phyloP scores from a whole-genome alignment of 2,113 vertebrate species.

The Nibea coibor region DNA sequence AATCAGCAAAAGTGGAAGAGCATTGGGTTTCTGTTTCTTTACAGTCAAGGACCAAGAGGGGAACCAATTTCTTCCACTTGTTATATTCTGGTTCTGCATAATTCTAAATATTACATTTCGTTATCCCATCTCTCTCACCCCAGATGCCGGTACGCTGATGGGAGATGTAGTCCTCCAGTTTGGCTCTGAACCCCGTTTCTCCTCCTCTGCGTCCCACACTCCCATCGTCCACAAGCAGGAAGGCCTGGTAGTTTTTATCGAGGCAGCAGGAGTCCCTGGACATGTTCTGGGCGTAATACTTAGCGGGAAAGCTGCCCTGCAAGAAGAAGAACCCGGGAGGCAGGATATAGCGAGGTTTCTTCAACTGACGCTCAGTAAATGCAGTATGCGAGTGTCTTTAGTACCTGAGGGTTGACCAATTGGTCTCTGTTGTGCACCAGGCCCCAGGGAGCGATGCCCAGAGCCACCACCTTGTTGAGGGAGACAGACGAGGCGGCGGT shows the following conservation, averaged over 20 bases:
- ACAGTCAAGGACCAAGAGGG: no score
- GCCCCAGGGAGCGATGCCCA: constrained; percentile 91
- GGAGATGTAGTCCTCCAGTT: constrained; percentile 87
- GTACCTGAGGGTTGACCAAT: constrained; percentile 88
- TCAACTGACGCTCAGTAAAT: neutral
- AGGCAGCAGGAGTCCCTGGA: constrained; percentile 78
- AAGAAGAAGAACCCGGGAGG: neutral
- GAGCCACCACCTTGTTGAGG: constrained; percentile 86
- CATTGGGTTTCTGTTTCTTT: neutral
- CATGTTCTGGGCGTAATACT: constrained; percentile 76
- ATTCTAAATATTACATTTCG: neutral
- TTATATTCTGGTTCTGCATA: neutral
- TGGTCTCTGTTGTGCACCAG: constrained; percentile 84
- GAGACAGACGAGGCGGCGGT: constrained; percentile 81
- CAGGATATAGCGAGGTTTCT: neutral
- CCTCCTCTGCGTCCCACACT: constrained; percentile 83
- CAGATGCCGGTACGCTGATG: constrained; percentile 87
- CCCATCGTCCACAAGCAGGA: constrained; percentile 91
- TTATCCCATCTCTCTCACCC: constrained; percentile 81
- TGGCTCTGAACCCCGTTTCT: constrained; percentile 85
- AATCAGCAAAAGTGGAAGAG: neutral
- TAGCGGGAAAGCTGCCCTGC: constrained; percentile 89
- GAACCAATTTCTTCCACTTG: neutral
- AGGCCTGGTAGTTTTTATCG: constrained; percentile 92
- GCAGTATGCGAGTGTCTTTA: neutral